Base-by-base conservation (phyloP, 2,888 invertebrate species). In the Anorthoa munda region DNA sequence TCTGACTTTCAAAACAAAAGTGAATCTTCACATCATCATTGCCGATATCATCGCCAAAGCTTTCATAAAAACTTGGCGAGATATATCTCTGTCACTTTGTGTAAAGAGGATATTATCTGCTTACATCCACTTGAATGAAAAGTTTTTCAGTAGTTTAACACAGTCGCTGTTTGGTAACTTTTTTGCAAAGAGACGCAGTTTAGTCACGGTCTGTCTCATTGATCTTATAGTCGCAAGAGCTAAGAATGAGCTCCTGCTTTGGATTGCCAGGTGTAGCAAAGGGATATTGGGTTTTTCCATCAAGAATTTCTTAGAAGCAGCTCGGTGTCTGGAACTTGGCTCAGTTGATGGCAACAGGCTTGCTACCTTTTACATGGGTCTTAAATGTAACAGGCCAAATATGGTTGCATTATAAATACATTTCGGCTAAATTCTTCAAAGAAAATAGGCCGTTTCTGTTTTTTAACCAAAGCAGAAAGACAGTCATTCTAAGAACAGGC, bases 21-120 rank as follows among this genome's bases (percentile, higher is more conserved):
- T 61, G 69, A 69, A 79, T 65, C 63, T 31, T 66, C 46, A 56
- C 55, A 23, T 45, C 46, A 69, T n/a, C 60, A 50, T 68, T 61
- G 63, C 39, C 60, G 11, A 58, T 67, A 23, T 72, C 56, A 51
- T 75, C 21, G 53, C 53, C 46, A 61, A 60, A 55, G 70, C 66
- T 72, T 53, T 45, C 21, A 83, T 72, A 78, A 81, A 84, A 81
- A 77, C 72, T 72, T 58, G 53, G 55, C 51, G 55, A 68, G 53
- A 64, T 75, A 69, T 77, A 64, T 78, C 64, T 66, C 51, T 67
- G 61, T 72, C 55, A 65, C 69, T 77, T 70, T 65, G 72, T 68
- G 39, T 59, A 60, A 76, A 75, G 72, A 80, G 66, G 63, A 68
- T 68, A 80, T 84, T 73, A 75, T 81, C 77, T 81, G 63, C 77